These are phyloP conservation scores for Ligdia adustata DNA, from an alignment of 2,888 invertebrate species.

Conservation along the genomic window DNA sequence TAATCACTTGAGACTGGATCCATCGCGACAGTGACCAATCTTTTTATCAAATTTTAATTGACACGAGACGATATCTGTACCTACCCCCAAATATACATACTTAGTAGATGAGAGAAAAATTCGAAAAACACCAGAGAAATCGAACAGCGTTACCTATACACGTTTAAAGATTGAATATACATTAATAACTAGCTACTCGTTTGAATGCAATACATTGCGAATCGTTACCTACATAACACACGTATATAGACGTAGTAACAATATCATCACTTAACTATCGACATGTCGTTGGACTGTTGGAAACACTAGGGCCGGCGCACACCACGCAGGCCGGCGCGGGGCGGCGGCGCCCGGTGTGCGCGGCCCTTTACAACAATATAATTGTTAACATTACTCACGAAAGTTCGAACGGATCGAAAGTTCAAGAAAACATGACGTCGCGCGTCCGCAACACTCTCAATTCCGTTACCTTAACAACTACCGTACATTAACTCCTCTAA, in stretches of 20 bases:
- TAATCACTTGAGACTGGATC: slow-evolving; percentile 1
- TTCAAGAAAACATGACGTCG: slow-evolving; percentile 15
- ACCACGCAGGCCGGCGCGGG: neutral
- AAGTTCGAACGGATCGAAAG: slow-evolving; percentile 23
- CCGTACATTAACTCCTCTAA: slow-evolving; percentile 65
- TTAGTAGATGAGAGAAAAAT: slow-evolving; percentile 64
- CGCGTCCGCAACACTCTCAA: slow-evolving; percentile 53
- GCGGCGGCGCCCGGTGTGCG: neutral
- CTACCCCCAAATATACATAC: slow-evolving; percentile 71
- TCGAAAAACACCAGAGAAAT: slow-evolving; percentile 68
- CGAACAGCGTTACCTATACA: slow-evolving; percentile 71
- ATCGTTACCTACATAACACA: slow-evolving; percentile 77
- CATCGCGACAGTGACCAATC: slow-evolving; percentile 49
- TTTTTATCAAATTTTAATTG: slow-evolving; percentile 67
- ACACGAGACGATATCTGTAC: slow-evolving; percentile 77
- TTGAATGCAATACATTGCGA: slow-evolving; percentile 66
- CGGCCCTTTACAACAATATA: slow-evolving; percentile 31
- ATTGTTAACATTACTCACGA: slow-evolving; percentile 37
- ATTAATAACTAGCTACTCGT: slow-evolving; percentile 69
- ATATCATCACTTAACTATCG: slow-evolving; percentile 55
- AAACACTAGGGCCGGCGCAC: slow-evolving; percentile 26
- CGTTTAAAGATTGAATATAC: slow-evolving; percentile 76
- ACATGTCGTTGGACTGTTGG: slow-evolving; percentile 62
- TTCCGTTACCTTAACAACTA: slow-evolving; percentile 73
- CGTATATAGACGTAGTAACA: slow-evolving; percentile 65